Percentiles rank a stretch among this genome's conserved stretches.
Evolutionary conservation across 1,140 invertebrate species (phyloP).

Genomic region (Coelopa frigida): DNA sequence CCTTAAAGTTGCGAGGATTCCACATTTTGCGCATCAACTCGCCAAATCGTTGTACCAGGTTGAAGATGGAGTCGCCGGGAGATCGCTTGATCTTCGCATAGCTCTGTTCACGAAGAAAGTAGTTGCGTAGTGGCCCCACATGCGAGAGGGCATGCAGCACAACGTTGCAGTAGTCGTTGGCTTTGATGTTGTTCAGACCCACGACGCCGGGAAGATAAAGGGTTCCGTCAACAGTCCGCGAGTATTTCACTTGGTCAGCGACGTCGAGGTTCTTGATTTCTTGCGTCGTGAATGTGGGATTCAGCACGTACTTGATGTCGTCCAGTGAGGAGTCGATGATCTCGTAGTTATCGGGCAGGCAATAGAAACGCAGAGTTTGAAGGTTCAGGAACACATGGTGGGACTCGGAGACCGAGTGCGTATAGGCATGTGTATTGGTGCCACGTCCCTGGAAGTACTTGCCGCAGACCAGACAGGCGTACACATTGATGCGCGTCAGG

Average conservation of each 20-base stretch:
- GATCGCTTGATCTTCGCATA: constrained; percentile 83
- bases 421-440: constrained; percentile 97
- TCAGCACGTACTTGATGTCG: constrained; percentile 98
- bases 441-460: constrained; percentile 99
- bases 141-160: constrained; percentile 93
- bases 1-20: constrained; percentile 99
- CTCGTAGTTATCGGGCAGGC: constrained; percentile 99
- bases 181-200: constrained; percentile 98
- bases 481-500: constrained; percentile 96
- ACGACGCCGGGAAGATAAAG: constrained; percentile 94
- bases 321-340: constrained; percentile 98
- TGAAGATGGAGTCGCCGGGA: constrained; percentile 83
- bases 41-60: constrained; percentile 94
- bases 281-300: constrained; percentile 86
- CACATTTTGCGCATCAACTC: constrained; percentile 96
- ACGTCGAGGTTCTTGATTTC: constrained; percentile 71
- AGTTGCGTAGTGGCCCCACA: constrained; percentile 88
- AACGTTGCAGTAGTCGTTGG: constrained; percentile 99
- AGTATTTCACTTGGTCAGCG: constrained; percentile 66
- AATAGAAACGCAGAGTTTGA: constrained; percentile 96
- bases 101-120: constrained; percentile 90
- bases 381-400: constrained; percentile 99
- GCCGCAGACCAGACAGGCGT: constrained; percentile 99
- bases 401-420: constrained; percentile 92
- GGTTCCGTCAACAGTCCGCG: constrained; percentile 92